phyloP scores from a whole-genome alignment of 2,888 invertebrate species.

The Drosophila putrida region DNA sequence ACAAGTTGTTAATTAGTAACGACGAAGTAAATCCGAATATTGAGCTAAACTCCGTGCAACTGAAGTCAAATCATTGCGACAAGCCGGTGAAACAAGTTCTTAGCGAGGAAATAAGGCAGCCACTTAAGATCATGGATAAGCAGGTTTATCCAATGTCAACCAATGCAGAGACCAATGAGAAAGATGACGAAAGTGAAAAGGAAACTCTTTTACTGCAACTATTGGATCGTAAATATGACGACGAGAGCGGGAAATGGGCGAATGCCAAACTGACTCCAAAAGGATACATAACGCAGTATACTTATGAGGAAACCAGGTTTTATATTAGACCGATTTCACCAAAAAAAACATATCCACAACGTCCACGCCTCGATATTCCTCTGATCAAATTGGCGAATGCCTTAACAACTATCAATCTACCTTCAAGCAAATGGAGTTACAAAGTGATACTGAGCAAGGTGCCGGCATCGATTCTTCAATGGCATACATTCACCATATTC shows the following conservation, averaged over 20 bases:
- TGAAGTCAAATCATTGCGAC: no score
- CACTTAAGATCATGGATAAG: constrained; percentile 8
- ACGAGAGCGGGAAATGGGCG: neutral
- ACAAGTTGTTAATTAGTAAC: neutral
- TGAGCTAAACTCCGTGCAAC: no score
- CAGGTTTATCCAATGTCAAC: neutral
- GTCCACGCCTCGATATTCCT: constrained; percentile 74
- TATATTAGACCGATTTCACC: constrained; percentile 74
- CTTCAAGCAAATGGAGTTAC: constrained; percentile 77
- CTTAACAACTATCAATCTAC: constrained; percentile 70
- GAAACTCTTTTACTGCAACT: neutral
- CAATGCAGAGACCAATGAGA: neutral
- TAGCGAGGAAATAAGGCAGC: constrained; percentile 11
- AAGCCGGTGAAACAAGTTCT: neutral
- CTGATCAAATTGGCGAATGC: constrained; percentile 82
- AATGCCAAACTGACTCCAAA: neutral
- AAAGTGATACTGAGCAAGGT: constrained; percentile 81
- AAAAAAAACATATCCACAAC: constrained; percentile 40
- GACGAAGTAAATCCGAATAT: neutral
- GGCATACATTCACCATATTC: constrained; percentile 67
- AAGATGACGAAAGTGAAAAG: neutral
- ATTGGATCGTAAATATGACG: neutral
- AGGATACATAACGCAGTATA: constrained; percentile 41
- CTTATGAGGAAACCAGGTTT: constrained; percentile 83
- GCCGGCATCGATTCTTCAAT: constrained; percentile 49